These are phyloP conservation scores for Thymelicus sylvestris DNA, from an alignment of 2,888 invertebrate genomes.

Conservation along the genomic window DNA sequence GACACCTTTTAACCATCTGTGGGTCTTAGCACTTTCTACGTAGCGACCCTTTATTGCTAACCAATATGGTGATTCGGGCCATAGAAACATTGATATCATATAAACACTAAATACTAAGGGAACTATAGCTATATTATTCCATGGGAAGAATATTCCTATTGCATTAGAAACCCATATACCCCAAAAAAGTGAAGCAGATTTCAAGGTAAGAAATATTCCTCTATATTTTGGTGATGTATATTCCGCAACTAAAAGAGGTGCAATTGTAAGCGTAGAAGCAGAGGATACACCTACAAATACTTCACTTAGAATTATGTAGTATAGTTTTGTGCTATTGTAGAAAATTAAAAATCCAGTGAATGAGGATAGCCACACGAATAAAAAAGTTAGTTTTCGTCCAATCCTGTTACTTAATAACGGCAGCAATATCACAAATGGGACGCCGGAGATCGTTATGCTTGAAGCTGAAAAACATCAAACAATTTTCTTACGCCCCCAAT, in stretches of 20 bases:
- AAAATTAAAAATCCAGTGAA: slow-evolving; percentile 43
- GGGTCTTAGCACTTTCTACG: slow-evolving; percentile 38
- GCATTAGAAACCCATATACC: slow-evolving; percentile 51
- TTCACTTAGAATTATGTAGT: slow-evolving; percentile 48
- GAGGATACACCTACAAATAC: slow-evolving; percentile 40
- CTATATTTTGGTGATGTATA: slow-evolving; percentile 52
- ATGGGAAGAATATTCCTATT: slow-evolving; percentile 45
- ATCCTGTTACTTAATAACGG: slow-evolving; percentile 45
- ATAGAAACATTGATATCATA: slow-evolving; percentile 38
- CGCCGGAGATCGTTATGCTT: slow-evolving; percentile 40
- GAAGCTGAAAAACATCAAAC: slow-evolving; percentile 48
- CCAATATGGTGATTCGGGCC: slow-evolving; percentile 44
- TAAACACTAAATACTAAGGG: slow-evolving; percentile 38
- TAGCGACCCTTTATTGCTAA: slow-evolving; percentile 42
- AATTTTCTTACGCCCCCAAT: background rate
- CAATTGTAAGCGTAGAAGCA: slow-evolving; percentile 40
- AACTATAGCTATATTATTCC: slow-evolving; percentile 41
- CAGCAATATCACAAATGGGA: slow-evolving; percentile 48
- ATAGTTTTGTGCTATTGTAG: slow-evolving; percentile 45
- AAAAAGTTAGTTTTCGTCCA: slow-evolving; percentile 48
- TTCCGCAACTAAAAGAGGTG: slow-evolving; percentile 49
- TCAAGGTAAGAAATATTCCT: slow-evolving; percentile 52
- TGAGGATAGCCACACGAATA: slow-evolving; percentile 37
- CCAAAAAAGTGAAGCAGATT: slow-evolving; percentile 50
- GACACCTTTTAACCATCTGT: slow-evolving; percentile 43